Base-by-base conservation (phyloP, 2,113 vertebrate species). In the Trachemys scripta region DNA sequence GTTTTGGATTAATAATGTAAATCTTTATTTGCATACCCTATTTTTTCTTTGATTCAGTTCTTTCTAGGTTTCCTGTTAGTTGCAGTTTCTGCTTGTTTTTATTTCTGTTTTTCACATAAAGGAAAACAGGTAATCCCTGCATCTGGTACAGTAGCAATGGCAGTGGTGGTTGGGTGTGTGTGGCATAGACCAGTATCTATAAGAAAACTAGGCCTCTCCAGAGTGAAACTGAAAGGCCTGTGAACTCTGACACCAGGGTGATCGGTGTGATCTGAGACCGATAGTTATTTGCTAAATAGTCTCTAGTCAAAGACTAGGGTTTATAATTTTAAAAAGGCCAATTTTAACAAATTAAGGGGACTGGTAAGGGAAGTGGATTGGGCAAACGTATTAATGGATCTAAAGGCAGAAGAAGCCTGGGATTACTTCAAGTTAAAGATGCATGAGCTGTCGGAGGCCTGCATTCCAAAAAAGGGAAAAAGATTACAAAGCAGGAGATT, bases 1-100 rank as follows among this genome's bases (percentile, higher is more conserved):
- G 19, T 80, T 88, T 56, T 88, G 93, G 90, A 85, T 95, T 96
- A 95, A 80, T 84, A 17, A 69, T 59, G 51, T 75, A 90, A 62
- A 87, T 88, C 76, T 94, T 76, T 87, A 0, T 20, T 87, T 95
- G 16, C 20, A 8, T 90, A 45, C 87, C 38, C 42, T 45, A 6
- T 83, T 93, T 29, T 82, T n/a, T 76, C 9, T 0, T 0, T 82
- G 20, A 8, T 91, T 88, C 24, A n/a, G 72, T 50, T 91, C 93
- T 80, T 84, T 1, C 1, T 88, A 38, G 27, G 51, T 27, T 72
- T 94, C 0, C 38, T 27, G 0, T 57, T 90, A 93, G 25, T 82
- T 92, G 38, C 80, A 85, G 51, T 24, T 90, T 87, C 22, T 12
- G 57, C 91, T 95, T n/a, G 20, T 45, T 54, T 57, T 84, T 81